Conservation (phyloP, 2,797 vertebrate genomes). For the Accipiter fasciatus region DNA sequence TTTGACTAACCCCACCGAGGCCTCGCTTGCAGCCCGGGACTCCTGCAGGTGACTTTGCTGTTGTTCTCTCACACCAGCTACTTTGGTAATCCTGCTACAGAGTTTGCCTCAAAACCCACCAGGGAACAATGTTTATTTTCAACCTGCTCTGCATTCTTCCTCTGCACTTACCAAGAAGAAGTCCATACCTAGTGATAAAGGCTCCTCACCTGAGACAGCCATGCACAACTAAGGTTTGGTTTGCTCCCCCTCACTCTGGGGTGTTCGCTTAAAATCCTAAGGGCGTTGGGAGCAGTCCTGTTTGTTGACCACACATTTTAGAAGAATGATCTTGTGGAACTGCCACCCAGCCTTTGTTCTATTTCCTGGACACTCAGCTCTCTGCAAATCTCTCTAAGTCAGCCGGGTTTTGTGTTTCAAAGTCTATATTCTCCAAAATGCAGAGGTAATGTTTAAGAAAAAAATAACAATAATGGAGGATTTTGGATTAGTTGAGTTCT, state of each 20-base stretch:
- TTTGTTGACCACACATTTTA: neutral
- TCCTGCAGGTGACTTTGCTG: neutral
- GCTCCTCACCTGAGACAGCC: neutral
- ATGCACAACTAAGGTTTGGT: fast-evolving
- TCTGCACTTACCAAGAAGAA: neutral
- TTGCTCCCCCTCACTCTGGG: fast-evolving
- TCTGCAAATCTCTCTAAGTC: neutral
- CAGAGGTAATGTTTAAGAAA: neutral
- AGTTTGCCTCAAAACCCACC: neutral
- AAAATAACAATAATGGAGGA: neutral
- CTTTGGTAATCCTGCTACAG: neutral
- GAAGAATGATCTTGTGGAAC: neutral
- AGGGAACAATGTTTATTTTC: neutral
- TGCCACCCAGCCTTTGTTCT: neutral
- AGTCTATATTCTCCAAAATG: neutral
- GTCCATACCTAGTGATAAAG: fast-evolving
- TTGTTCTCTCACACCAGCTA: neutral
- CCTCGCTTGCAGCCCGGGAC: fast-evolving
- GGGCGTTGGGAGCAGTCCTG: neutral
- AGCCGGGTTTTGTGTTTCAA: neutral
- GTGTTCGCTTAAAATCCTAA: fast-evolving
- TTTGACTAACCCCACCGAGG: fast-evolving
- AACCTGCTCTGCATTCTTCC: neutral
- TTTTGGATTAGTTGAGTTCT: neutral
- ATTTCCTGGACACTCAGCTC: fast-evolving